These are phyloP conservation scores for Crotalus adamanteus DNA, from an alignment of 2,797 vertebrate genomes.

Conservation along the genomic window DNA sequence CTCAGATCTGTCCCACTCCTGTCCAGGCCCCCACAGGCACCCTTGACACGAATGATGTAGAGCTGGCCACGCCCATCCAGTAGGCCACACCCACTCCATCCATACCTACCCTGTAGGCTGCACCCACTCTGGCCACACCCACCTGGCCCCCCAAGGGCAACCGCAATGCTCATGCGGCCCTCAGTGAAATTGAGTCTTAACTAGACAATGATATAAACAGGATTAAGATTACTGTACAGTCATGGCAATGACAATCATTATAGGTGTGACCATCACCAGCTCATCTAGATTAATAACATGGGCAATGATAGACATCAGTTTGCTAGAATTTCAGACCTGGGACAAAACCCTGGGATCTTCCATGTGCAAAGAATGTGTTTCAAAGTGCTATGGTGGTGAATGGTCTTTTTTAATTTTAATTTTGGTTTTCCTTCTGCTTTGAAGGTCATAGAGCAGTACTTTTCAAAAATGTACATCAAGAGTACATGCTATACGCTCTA, in stretches of 20 bases:
- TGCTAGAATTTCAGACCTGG: not conserved
- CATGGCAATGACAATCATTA: not conserved
- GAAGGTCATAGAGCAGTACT: not conserved
- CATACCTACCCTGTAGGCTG: too few species aligned
- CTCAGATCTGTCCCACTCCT: too few species aligned
- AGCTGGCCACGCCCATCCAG: too few species aligned
- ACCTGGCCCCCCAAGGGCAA: too few species aligned
- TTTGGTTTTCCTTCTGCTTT: not conserved
- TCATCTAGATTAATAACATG: not conserved
- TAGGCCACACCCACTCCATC: too few species aligned
- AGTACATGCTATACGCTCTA: not conserved
- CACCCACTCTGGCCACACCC: too few species aligned
- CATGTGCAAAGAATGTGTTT: not conserved
- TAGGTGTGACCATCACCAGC: not conserved
- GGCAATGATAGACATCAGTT: not conserved
- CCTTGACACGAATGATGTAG: too few species aligned
- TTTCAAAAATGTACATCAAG: not conserved
- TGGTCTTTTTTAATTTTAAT: not conserved
- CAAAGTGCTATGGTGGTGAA: not conserved
- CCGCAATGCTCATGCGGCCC: too few species aligned
- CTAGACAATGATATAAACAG: not conserved
- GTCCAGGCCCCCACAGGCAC: too few species aligned
- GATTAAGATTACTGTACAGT: not conserved
- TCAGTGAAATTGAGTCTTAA: too few species aligned
- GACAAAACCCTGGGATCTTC: not conserved